Base-by-base conservation (phyloP, 2,113 vertebrate species). In the Datnioides undecimradiatus region DNA sequence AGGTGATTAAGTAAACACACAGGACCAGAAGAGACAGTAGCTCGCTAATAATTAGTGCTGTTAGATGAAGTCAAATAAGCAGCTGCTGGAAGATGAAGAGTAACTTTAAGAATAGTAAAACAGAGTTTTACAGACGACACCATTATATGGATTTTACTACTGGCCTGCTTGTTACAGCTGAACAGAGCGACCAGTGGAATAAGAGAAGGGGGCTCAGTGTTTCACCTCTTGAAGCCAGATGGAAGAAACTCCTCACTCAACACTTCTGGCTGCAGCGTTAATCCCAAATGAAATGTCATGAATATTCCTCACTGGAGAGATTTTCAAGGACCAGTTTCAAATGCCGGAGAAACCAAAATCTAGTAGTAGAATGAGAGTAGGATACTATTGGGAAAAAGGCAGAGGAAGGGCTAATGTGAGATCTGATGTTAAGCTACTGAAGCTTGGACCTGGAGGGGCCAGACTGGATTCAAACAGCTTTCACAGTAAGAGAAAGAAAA, bases 1-100 rank as follows among this genome's bases (percentile, higher is more conserved):
- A 78, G 66, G 43, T 73, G 25, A 83, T 69, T 64, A 41, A 67
- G 33, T 62, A 70, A 52, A 87, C 54, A 70, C 33, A 1, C 8
- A 73, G n/a, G 41, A 57, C 25, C 40, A 41, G 45, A 52, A 48
- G 60, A 54, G 12, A 41, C 7, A n/a, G 7, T 33, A 49, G 66
- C 45, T 80, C 21, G 14, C 23, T 63, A 67, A 51, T 55, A 46
- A 65, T 51, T n/a, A 27, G 25, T 5, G 38, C 1, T 55, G 2
- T 52, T 43, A 38, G n/a, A 65, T 76, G 13, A 79, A 79, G 34
- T 16, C 31, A 45, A 73, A 17, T 49, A 77, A 76, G 60, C 29
- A 12, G 49, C 7, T 67, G 54, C 36, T 60, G 19, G 2, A 48
- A 41, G n/a, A 58, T 41, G 16, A 12, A 73, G 19, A 8, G 1